Evolutionary conservation across 2,888 invertebrate genomes (phyloP).

Genomic region (Branchipolynoe longqiensis): DNA sequence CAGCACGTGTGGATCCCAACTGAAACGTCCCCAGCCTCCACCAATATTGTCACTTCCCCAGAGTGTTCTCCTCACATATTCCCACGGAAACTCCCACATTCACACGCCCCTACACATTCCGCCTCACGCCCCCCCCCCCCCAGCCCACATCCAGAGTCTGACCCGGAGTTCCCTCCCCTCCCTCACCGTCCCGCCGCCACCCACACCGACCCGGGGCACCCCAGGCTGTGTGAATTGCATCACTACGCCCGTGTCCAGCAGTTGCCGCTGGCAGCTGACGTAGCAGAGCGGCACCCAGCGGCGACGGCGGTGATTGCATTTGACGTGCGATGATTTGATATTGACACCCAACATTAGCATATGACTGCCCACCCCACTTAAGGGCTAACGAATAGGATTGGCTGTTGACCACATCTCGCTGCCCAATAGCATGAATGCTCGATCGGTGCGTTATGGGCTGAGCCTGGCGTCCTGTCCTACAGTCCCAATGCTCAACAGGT

Average conservation of each 20-base stretch:
- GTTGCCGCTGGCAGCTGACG: neutral
- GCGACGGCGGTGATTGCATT: neutral
- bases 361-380: constrained; percentile 1
- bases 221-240: neutral
- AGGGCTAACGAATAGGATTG: neutral
- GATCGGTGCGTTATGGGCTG: neutral
- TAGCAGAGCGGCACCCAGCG: neutral
- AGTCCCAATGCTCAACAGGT: too few relatives aligned
- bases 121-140: neutral
- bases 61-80: too few relatives aligned
- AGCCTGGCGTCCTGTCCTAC: constrained; percentile 5
- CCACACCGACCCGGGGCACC: neutral
- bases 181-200: neutral
- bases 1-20: too few relatives aligned
- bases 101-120: neutral
- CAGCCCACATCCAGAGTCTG: neutral
- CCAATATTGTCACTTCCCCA: too few relatives aligned
- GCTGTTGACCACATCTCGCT: neutral
- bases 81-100: too few relatives aligned
- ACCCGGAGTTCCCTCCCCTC: neutral
- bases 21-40: too few relatives aligned
- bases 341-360: constrained; percentile 16
- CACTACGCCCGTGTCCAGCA: neutral
- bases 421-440: neutral
- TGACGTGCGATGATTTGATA: constrained; percentile 27